Evolutionary conservation across 2,113 vertebrate species (phyloP).

Genomic region (Oenanthe melanoleuca): DNA sequence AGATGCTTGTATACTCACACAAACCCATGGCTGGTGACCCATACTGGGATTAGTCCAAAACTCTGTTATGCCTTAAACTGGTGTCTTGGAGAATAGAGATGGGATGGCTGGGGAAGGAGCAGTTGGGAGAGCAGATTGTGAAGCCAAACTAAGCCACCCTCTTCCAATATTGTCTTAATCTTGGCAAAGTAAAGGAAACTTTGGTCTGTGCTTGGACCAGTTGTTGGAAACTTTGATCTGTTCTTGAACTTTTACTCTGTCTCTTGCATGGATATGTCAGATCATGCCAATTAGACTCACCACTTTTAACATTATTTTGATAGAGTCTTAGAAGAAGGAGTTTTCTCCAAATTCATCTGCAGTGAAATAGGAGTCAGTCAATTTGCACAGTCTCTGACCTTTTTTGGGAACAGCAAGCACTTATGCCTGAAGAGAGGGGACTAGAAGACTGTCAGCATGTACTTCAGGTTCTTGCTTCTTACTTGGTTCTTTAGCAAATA

Average conservation of each 20-base stretch:
- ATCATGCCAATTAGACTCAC: not conserved
- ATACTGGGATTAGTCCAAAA: not conserved
- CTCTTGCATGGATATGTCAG: not conserved
- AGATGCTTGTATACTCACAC: rapidly evolving
- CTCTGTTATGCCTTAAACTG: not conserved
- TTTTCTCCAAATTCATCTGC: not conserved
- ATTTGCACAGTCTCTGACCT: not conserved
- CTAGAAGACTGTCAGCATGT: not conserved
- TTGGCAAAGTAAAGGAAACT: not conserved
- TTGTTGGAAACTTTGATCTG: not conserved
- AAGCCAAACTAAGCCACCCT: not conserved
- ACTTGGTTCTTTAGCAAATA: not conserved
- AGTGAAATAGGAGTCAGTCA: not conserved
- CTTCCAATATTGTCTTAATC: not conserved
- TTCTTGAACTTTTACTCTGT: not conserved
- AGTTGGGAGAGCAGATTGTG: not conserved
- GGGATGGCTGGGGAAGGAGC: not conserved
- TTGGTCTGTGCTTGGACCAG: not conserved
- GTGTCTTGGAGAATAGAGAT: not conserved
- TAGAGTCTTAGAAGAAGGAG: not conserved
- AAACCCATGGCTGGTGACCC: not conserved
- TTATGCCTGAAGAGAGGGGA: not conserved
- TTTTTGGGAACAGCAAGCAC: not conserved
- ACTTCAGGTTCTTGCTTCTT: not conserved
- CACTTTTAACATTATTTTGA: not conserved